Evolutionary conservation across 2,113 vertebrate genomes (phyloP), one percentile per base, ranked within the genome.

Genomic region (Neoarius graeffei): DNA sequence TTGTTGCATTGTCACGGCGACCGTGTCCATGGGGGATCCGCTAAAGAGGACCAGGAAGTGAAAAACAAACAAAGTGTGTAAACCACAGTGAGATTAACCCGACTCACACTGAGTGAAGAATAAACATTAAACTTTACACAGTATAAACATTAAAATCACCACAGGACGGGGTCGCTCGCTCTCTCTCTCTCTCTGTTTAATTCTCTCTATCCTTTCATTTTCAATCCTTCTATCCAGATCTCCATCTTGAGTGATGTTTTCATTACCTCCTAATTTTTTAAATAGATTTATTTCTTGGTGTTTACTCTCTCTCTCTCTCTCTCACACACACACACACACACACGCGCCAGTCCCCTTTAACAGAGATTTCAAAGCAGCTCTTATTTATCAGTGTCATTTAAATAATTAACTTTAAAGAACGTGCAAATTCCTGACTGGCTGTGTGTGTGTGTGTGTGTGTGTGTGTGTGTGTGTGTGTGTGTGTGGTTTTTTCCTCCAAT

Each of bases 21-120:
- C 85, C 35, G 17, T 77, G 86, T 81, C 87, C 52, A 23, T 81
- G 52, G 86, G 84, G 89, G 42, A 88, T 88, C 57, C 83, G 7
- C 57, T 77, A 81, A 83, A 81, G 90, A 90, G 88, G 84, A 71
- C 62, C 88, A 91, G 89, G 91, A 91, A 89, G 89, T 59, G 69
- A 30, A 81, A 77, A 83, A 73, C 25, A 50, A 66, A 82, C 15
- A 82, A 9, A 81, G 77, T 57, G 77, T 57, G 54, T 35, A 57
- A 81, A 82, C 30, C 11, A 62, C 57, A 85, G 83, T 59, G 83
- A 85, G 66, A 73, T 74, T 85, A 85, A 85, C 64, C 83, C 6
- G 7, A 69, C 64, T 84, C 25, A 84, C 27, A 54, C 19, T 3
- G 67, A 54, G 76, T 86, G 85, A 35, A 14, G 57, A 14, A 23